These are phyloP conservation scores for Drosophila phalerata DNA, from an alignment of 2,888 invertebrate genomes.

Conservation along the genomic window DNA sequence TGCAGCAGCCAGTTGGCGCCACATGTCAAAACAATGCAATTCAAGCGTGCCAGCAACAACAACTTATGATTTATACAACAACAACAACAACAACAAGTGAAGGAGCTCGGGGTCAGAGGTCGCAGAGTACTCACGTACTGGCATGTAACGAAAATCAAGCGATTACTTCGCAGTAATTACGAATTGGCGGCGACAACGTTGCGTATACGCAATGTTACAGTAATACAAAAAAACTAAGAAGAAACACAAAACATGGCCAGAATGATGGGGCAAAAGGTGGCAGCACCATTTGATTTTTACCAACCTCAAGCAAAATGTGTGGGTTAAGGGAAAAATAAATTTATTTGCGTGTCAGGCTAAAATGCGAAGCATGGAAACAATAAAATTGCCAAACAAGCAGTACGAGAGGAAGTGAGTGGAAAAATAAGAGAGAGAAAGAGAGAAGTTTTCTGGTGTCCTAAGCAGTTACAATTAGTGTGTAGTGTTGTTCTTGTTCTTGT, in stretches of 20 bases:
- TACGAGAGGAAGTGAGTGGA: conserved; percentile 1
- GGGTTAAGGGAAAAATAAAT: conserved; percentile 49
- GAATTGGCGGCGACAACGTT: conserved; percentile 39
- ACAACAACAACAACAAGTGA: conserved; percentile 39
- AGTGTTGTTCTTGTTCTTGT: conserved; percentile 33
- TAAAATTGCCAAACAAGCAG: conserved; percentile 44
- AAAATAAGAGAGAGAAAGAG: conserved; percentile 4
- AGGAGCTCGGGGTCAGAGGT: not conserved
- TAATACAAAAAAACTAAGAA: not conserved
- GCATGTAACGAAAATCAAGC: conserved; percentile 53
- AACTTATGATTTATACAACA: conserved; percentile 70
- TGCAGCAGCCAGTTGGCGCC: conserved; percentile 77
- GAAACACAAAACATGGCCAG: not conserved
- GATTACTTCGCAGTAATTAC: conserved; percentile 71
- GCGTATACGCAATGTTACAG: conserved; percentile 62
- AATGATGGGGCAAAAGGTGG: not conserved
- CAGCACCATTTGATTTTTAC: conserved; percentile 39
- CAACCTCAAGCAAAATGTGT: conserved; percentile 8
- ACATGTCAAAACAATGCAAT: conserved; percentile 77
- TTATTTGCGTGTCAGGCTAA: conserved; percentile 70
- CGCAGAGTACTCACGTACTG: conserved; percentile 10
- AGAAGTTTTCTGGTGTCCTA: conserved; percentile 22
- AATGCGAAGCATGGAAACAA: conserved; percentile 66
- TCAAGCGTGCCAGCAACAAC: conserved; percentile 46
- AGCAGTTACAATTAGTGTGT: conserved; percentile 68